These are phyloP conservation scores for Drosophila ohnishii DNA, from an alignment of 1,140 invertebrate genomes.

Conservation along the genomic window DNA sequence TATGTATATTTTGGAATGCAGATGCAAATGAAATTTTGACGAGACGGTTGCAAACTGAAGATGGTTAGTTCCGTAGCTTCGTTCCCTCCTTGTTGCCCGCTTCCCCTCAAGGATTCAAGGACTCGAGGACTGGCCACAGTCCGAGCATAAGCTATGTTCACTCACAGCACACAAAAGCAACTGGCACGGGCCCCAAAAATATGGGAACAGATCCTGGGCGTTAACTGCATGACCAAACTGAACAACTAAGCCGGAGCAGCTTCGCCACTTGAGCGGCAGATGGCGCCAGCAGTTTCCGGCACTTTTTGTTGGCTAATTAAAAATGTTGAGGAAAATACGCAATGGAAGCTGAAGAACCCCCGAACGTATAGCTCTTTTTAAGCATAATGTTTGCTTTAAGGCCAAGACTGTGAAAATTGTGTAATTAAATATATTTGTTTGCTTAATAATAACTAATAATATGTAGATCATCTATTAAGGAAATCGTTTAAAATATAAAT, in stretches of 20 bases:
- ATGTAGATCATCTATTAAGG: neutral
- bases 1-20: conserved; percentile 20
- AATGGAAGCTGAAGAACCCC: neutral
- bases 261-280: conserved; percentile 26
- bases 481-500: neutral
- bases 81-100: neutral
- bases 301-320: conserved; percentile 40
- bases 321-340: conserved; percentile 20
- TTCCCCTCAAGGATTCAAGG: neutral
- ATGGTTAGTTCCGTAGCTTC: conserved; percentile 11
- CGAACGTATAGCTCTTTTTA: neutral
- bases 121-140: conserved; percentile 4
- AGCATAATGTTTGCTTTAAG: conserved; percentile 2
- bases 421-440: neutral
- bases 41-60: conserved; percentile 47
- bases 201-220: conserved; percentile 8
- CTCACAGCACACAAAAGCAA: conserved; percentile 22
- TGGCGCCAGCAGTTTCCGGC: conserved; percentile 26
- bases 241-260: conserved; percentile 25
- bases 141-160: conserved; percentile 23
- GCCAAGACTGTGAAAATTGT: neutral
- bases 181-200: neutral
- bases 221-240: conserved; percentile 36
- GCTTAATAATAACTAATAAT: neutral
- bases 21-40: conserved; percentile 35